phyloP scores from a whole-genome alignment of 2,113 vertebrate genomes.

The Tachycineta bicolor region DNA sequence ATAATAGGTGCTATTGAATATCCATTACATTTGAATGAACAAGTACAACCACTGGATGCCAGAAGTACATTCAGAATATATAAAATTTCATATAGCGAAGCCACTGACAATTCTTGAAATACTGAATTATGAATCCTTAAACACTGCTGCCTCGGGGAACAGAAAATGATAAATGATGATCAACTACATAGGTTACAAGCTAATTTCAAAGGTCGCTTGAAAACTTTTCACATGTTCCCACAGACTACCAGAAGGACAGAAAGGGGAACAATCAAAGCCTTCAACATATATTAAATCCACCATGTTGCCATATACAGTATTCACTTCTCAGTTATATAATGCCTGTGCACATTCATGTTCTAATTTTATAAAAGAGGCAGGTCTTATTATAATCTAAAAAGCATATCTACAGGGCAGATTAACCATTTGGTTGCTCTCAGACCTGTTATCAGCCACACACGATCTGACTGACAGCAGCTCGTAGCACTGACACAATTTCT shows the following conservation, averaged over 20 bases:
- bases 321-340: constrained; percentile 28
- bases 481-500: neutral
- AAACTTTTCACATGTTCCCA: neutral
- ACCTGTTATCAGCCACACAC: neutral
- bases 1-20: constrained; percentile 35
- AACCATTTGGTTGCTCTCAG: neutral
- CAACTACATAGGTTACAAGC: neutral
- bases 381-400: neutral
- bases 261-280: neutral
- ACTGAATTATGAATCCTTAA: constrained; percentile 5
- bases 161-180: neutral
- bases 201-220: constrained; percentile 10
- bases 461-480: neutral
- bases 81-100: neutral
- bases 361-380: constrained; percentile 39
- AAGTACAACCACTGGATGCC: constrained; percentile 30
- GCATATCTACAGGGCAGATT: neutral
- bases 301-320: neutral
- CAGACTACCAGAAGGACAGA: neutral
- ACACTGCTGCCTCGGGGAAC: neutral
- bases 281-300: neutral
- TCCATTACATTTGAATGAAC: constrained; percentile 33
- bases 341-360: constrained; percentile 2
- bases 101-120: neutral
- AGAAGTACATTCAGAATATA: constrained; percentile 15